Base-by-base conservation (phyloP, 1,140 invertebrate genomes). In the Ectropis grisescens region DNA sequence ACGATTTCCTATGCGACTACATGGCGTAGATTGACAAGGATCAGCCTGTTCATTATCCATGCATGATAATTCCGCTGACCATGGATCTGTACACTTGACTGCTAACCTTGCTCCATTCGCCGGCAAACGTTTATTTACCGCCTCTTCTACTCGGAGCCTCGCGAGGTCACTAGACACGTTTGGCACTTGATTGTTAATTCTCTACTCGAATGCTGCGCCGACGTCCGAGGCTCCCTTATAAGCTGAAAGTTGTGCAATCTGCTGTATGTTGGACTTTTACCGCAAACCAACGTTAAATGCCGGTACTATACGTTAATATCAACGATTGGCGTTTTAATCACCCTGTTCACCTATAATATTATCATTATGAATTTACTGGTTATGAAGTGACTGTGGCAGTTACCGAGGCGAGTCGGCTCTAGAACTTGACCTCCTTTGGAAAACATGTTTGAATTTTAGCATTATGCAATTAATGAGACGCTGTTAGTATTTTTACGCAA, bases 401-500 rank as follows among this genome's bases (percentile, higher is more conserved):
- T 37, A 37, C 40, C n/a, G 29, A 41, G 35, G 35, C 30, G 45
- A 35, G 29, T 27, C 29, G 35, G 36, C 32, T 53, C 37, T 41
- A 58, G 64, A 68, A 74, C 69, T 74, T 74, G 69, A 68, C 69
- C 69, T 51, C 58, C 48, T 70, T 70, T 52, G 45, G 26, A 42
- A 56, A 62, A 61, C 47, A 59, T 55, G 52, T 58, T 61, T 51
- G 41, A 43, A 54, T 54, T 58, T 55, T 48, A 47, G 45, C 56
- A 36, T 68, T 51, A 59, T 52, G 52, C 52, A 61, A 67, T 60
- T 51, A 48, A 37, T 45, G 41, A 19, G 27, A 34, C 47, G 45
- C 50, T 47, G 47, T 54, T 47, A 49, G 37, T 37, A 37, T 52
- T 58, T 59, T 60, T 56, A 40, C 39, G 42, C 44, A 50, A 49